Evolutionary conservation across 2,113 vertebrate species (phyloP).

Genomic region (Oreochromis aureus): DNA sequence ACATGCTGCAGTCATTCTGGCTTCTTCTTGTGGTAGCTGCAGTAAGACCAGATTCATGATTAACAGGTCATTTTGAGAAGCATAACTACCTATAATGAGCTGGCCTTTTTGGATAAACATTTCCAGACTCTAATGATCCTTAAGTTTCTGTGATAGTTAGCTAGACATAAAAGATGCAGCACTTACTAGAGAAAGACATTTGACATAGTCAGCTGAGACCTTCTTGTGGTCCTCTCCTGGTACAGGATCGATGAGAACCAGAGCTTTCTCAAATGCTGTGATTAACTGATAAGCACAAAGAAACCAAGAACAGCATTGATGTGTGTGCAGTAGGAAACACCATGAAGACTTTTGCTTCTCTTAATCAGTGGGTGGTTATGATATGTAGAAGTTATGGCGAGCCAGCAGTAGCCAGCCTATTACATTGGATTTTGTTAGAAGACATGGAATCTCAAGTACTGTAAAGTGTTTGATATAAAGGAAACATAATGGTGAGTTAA

Average conservation of each 20-base stretch:
- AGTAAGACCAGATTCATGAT: not conserved
- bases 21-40: conserved; percentile 78
- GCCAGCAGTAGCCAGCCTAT: not conserved
- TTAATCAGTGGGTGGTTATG: not conserved
- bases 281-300: conserved; percentile 73
- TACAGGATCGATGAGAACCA: conserved; percentile 71
- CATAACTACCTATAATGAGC: not conserved
- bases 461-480: not conserved
- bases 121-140: not conserved
- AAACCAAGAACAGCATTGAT: not conserved
- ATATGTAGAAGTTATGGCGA: not conserved
- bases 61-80: not conserved
- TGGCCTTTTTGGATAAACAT: not conserved
- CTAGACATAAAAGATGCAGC: not conserved
- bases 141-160: not conserved
- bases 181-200: conserved; percentile 85
- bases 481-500: not conserved
- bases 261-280: conserved; percentile 83
- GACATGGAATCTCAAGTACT: not conserved
- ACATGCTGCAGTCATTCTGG: conserved; percentile 82
- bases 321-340: not conserved
- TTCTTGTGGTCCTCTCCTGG: conserved; percentile 84
- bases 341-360: not conserved
- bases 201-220: conserved; percentile 80
- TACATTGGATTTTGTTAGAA: fast-evolving